These are phyloP conservation scores for Dendrolimus pini DNA, from an alignment of 2,888 invertebrate genomes.

Conservation along the genomic window DNA sequence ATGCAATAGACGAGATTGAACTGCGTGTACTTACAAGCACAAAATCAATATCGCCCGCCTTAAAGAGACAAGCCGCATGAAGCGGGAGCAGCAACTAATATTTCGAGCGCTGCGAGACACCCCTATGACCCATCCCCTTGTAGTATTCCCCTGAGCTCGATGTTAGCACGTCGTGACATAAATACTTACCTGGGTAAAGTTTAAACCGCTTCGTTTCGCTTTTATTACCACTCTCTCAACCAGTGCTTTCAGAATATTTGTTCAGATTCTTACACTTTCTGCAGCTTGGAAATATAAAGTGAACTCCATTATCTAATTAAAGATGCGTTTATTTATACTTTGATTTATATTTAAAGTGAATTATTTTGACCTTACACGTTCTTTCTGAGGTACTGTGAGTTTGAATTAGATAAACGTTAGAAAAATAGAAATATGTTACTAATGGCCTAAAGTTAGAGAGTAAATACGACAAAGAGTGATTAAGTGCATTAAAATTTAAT, in stretches of 20 bases:
- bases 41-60: slow-evolving; percentile 50
- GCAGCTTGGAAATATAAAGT: slow-evolving; percentile 5
- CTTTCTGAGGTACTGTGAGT: too few species aligned
- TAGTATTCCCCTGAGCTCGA: slow-evolving; percentile 45
- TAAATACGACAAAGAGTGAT: too few species aligned
- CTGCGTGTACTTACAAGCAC: slow-evolving; percentile 24
- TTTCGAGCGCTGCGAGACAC: slow-evolving; percentile 35
- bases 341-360: too few species aligned
- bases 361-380: too few species aligned
- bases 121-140: slow-evolving; percentile 46
- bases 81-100: background rate
- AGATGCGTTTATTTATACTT: too few species aligned
- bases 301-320: too few species aligned
- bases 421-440: too few species aligned
- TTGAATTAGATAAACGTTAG: too few species aligned
- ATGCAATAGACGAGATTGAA: slow-evolving; percentile 23
- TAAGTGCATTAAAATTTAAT: too few species aligned
- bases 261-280: slow-evolving; percentile 25
- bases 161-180: slow-evolving; percentile 61
- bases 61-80: slow-evolving; percentile 38
- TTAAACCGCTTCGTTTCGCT: slow-evolving; percentile 51
- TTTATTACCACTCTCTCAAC: slow-evolving; percentile 40
- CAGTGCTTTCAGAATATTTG: slow-evolving; percentile 27
- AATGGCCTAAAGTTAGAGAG: too few species aligned
- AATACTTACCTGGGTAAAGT: slow-evolving; percentile 60